These are phyloP conservation scores for Pyralis farinalis DNA, from an alignment of 2,888 invertebrate species.

Conservation along the genomic window DNA sequence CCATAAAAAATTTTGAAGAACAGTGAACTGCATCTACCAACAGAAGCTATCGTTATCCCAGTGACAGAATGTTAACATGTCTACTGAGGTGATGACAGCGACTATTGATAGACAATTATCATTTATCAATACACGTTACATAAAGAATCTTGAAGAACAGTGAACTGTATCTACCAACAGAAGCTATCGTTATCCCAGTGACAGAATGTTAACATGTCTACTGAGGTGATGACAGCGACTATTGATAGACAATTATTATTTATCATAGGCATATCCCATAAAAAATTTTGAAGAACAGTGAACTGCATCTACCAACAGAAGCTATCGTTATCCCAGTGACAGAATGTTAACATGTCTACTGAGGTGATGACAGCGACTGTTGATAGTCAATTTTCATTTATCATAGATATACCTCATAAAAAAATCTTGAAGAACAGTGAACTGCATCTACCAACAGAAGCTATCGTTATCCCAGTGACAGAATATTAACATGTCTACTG, in stretches of 20 bases:
- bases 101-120: background rate
- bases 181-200: constrained; percentile 33
- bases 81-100: constrained; percentile 22
- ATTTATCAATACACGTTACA: too few relatives aligned
- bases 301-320: too few relatives aligned
- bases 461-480: constrained; percentile 35
- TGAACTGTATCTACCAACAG: background rate
- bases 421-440: too few relatives aligned
- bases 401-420: too few relatives aligned
- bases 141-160: background rate
- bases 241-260: background rate
- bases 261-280: too few relatives aligned
- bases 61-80: constrained; percentile 27
- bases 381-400: too few relatives aligned
- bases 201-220: constrained; percentile 22
- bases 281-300: too few relatives aligned
- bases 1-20: too few relatives aligned
- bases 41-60: constrained; percentile 28
- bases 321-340: constrained; percentile 17
- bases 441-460: constrained; percentile 6
- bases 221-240: constrained; percentile 15
- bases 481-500: constrained; percentile 23
- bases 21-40: constrained; percentile 1
- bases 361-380: constrained; percentile 13
- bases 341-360: constrained; percentile 20